These are phyloP conservation scores for Chrysolophus pictus DNA, from an alignment of 2,797 vertebrate species.

Conservation along the genomic window DNA sequence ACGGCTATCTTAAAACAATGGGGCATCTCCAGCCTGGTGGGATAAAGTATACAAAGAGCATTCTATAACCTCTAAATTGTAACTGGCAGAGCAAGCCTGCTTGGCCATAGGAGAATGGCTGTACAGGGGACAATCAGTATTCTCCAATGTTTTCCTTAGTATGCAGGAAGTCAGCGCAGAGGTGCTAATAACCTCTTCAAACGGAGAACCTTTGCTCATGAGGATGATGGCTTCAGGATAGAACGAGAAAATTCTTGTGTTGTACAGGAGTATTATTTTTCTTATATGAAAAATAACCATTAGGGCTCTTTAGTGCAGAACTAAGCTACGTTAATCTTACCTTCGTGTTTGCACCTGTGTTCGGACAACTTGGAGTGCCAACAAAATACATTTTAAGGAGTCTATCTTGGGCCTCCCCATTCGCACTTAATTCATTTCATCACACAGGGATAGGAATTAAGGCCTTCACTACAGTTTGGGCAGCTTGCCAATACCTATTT, in stretches of 20 bases:
- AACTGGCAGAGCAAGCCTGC: not conserved
- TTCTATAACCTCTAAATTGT: not conserved
- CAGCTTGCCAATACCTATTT: slow-evolving; percentile 85
- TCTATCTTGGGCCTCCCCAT: slow-evolving; percentile 64
- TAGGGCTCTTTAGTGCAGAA: slow-evolving; percentile 48
- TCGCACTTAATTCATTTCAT: slow-evolving; percentile 79
- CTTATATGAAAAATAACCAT: slow-evolving; percentile 38
- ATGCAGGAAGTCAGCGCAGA: slow-evolving; percentile 56
- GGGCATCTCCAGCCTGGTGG: not conserved
- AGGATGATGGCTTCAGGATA: slow-evolving; percentile 69
- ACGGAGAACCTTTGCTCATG: slow-evolving; percentile 64
- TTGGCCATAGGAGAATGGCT: not conserved
- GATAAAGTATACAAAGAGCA: not conserved
- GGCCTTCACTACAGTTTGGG: slow-evolving; percentile 77
- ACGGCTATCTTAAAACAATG: not conserved
- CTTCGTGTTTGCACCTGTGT: slow-evolving; percentile 50
- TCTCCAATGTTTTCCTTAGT: slow-evolving; percentile 52
- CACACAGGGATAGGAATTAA: slow-evolving; percentile 80
- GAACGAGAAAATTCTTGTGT: slow-evolving; percentile 41
- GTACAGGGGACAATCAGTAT: slow-evolving; percentile 10
- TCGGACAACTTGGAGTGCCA: slow-evolving; percentile 37
- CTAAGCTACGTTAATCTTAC: slow-evolving; percentile 57
- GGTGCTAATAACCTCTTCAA: slow-evolving; percentile 68
- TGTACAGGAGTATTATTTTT: slow-evolving; percentile 55
- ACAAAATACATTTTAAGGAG: slow-evolving; percentile 64